A percentile compares a stretch with the other conserved stretches of the same genome.
phyloP scores from a whole-genome alignment of 92 coral and sea anemone genomes.

The Siderastrea siderea region DNA sequence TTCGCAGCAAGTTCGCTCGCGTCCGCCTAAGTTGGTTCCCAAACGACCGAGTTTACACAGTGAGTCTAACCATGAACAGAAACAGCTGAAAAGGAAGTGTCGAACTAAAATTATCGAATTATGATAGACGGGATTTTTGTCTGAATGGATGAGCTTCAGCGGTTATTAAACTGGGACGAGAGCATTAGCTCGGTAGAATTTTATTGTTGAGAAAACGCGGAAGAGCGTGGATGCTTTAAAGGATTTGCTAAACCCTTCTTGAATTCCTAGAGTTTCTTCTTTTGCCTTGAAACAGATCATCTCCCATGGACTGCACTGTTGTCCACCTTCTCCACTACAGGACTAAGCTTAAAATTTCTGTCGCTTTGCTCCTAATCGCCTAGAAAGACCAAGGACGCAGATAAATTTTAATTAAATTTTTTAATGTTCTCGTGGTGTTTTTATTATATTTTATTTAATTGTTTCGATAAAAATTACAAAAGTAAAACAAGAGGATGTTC shows the following conservation, averaged over 20 bases:
- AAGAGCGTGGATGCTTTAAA: too few relatives aligned
- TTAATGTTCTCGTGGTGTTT: not conserved
- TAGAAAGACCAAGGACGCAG: not conserved
- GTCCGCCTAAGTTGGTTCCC: slow-evolving; percentile 74
- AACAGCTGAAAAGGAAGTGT: slow-evolving; percentile 75
- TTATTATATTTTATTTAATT: not conserved
- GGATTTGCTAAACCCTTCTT: too few relatives aligned
- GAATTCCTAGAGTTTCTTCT: too few relatives aligned
- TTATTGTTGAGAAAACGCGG: not conserved
- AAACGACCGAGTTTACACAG: slow-evolving; percentile 62
- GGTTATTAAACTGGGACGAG: not conserved
- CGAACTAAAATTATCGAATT: slow-evolving; percentile 91
- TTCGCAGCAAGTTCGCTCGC: slow-evolving; percentile 68
- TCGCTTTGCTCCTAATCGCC: too few relatives aligned
- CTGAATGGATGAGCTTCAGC: not conserved
- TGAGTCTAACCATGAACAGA: slow-evolving; percentile 55
- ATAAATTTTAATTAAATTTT: not conserved
- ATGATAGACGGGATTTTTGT: slow-evolving; percentile 5
- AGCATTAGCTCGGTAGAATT: not conserved
- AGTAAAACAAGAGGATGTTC: not conserved
- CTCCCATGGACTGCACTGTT: too few relatives aligned
- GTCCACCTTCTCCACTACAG: too few relatives aligned
- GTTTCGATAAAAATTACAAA: not conserved
- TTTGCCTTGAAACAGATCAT: too few relatives aligned
- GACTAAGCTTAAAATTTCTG: too few relatives aligned